Base-by-base conservation (phyloP, 1,140 invertebrate genomes). In the Trachymyrmex septentrionalis region DNA sequence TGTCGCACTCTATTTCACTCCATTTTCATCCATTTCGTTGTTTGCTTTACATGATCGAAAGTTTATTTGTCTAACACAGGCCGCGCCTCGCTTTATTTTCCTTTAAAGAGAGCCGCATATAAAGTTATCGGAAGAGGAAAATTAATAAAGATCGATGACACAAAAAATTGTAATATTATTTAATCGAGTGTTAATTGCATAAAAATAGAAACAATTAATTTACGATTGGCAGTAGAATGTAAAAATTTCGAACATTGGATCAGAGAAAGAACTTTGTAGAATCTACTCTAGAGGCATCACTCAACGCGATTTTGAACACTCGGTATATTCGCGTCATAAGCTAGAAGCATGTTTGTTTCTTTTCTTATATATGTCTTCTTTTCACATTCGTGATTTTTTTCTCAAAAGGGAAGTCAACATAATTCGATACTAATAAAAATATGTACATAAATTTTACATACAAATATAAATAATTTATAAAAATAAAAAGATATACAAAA, bases 41-140 rank as follows among this genome's bases (percentile, higher is more conserved):
- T 85, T 75, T 85, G 7, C 16, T 44, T 2, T 50, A 10, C 55
- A 63, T 50, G 81, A 85, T 85, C 44, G 71, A 85, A 53, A 34
- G 71, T 84, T 75, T 84, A 85, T 76, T 76, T 55, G 30, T 34
- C 19, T 30, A 84, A 84, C 21, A 76, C 6, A 27, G 7, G 55
- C 69, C 57, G 30, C 57, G 21, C 81, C 81, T 48, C 30, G 61
- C 27, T 63, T 76, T 81, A 71, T 38, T 38, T 61, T 76, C 61
- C 61, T 24, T 10, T 63, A 10, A 6, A 73, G 24, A n/a, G 21
- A 7, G 12, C 16, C 10, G 24, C 19, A 77, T 34, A n/a, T 38
- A 38, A 73, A 57, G 5, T 77, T 9, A 14, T 30, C 38, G 19
- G 27, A 78, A 66, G 27, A 50, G 19, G 12, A 3, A 48, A 34